A percentile compares a stretch with the other conserved stretches of the same genome.
Evolutionary conservation across 2,797 vertebrate genomes (phyloP).

Genomic region (Pempheris klunzingeri): DNA sequence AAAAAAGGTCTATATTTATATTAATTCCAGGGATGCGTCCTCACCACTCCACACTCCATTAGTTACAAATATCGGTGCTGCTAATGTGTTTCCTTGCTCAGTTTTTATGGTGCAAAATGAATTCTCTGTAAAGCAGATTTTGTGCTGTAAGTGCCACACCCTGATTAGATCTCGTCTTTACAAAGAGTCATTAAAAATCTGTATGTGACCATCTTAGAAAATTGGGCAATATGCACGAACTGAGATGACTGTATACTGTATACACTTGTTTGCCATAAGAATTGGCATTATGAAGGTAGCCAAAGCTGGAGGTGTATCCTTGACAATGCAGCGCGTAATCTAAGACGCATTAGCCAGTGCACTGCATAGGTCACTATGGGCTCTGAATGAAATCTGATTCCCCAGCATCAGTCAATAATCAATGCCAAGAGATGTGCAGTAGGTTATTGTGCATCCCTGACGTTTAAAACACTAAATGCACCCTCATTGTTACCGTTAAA

Average conservation of each 20-base stretch:
- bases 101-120: conserved; percentile 4
- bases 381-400: conserved; percentile 68
- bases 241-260: background rate
- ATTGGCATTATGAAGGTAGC: conserved; percentile 12
- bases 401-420: conserved; percentile 57
- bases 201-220: background rate
- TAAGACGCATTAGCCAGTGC: conserved; percentile 40
- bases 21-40: conserved; percentile 5
- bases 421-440: conserved; percentile 40
- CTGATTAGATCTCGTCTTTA: conserved; percentile 32
- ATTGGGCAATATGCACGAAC: background rate
- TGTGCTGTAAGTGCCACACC: conserved; percentile 56
- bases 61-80: background rate
- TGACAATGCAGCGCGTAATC: conserved; percentile 40
- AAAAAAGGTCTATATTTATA: conserved; percentile 12
- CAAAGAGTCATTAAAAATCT: conserved; percentile 21
- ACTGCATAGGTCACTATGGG: conserved; percentile 43
- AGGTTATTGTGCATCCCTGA: conserved; percentile 30
- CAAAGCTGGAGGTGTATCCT: conserved; percentile 15
- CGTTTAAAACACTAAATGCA: conserved; percentile 40
- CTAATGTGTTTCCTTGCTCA: background rate
- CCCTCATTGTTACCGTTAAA: conserved; percentile 3
- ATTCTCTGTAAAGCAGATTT: conserved; percentile 8
- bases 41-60: conserved; percentile 17
- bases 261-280: conserved; percentile 1